phyloP scores from a whole-genome alignment of 2,113 vertebrate species.

The Pterocles orientalis region DNA sequence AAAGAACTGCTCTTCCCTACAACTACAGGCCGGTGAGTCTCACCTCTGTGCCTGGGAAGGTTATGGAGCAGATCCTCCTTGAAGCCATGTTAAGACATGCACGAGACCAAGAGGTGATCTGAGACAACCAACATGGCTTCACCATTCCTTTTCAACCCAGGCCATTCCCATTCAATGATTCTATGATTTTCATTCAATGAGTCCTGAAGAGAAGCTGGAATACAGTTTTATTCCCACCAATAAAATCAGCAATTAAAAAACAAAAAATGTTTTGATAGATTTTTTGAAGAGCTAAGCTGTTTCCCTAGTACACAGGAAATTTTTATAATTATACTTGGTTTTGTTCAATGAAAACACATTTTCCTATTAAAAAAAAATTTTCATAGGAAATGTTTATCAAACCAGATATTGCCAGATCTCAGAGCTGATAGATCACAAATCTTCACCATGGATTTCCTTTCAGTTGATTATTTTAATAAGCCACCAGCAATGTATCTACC shows the following conservation, averaged over 20 bases:
- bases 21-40: too few species aligned
- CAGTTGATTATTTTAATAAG: slow-evolving; percentile 39
- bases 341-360: neutral
- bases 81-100: too few species aligned
- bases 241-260: neutral
- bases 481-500: neutral
- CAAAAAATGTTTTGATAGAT: neutral
- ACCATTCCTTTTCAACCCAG: too few species aligned
- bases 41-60: too few species aligned
- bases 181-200: too few species aligned
- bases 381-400: neutral
- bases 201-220: neutral
- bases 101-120: too few species aligned
- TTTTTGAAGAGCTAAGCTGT: neutral
- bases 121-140: too few species aligned
- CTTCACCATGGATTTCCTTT: slow-evolving; percentile 11
- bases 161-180: too few species aligned
- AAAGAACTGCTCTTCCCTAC: neutral
- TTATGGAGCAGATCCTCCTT: too few species aligned
- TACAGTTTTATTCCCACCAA: neutral
- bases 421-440: neutral
- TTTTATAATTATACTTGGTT: neutral
- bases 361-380: neutral
- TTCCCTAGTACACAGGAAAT: neutral
- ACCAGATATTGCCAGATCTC: neutral